Evolutionary conservation across 53 echinoderm and acorn worm species (phyloP).

Genomic region (Henricia sp.): DNA sequence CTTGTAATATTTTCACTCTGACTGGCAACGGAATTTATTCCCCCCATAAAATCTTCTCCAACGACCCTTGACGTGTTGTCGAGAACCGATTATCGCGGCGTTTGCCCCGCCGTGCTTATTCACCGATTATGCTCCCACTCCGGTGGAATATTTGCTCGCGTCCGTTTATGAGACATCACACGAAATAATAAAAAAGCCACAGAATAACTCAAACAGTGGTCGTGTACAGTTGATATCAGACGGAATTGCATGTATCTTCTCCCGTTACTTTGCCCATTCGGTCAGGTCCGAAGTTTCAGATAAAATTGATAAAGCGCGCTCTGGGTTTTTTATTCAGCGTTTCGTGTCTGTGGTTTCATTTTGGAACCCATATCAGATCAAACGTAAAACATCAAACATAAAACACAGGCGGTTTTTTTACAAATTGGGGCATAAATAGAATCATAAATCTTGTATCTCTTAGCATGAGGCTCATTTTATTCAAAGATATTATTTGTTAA

Average conservation of each 20-base stretch:
- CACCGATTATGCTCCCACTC: constrained; percentile 29
- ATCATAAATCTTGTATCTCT: too few relatives aligned
- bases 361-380: background rate
- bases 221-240: background rate
- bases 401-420: too few relatives aligned
- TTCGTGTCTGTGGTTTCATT: background rate
- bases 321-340: background rate
- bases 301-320: background rate
- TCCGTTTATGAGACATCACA: constrained; percentile 8
- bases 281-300: constrained; percentile 43
- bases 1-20: background rate
- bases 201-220: background rate
- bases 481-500: too few relatives aligned
- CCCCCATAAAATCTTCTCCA: constrained; percentile 11
- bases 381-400: too few relatives aligned
- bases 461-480: too few relatives aligned
- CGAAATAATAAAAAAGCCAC: background rate
- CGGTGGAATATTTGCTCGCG: background rate
- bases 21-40: constrained; percentile 23
- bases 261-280: background rate
- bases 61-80: constrained; percentile 19
- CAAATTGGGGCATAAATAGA: too few relatives aligned
- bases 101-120: constrained; percentile 35
- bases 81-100: constrained; percentile 22
- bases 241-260: background rate